These are phyloP conservation scores for Drosophila arawakana DNA, from an alignment of 1,140 invertebrate genomes.

Conservation along the genomic window DNA sequence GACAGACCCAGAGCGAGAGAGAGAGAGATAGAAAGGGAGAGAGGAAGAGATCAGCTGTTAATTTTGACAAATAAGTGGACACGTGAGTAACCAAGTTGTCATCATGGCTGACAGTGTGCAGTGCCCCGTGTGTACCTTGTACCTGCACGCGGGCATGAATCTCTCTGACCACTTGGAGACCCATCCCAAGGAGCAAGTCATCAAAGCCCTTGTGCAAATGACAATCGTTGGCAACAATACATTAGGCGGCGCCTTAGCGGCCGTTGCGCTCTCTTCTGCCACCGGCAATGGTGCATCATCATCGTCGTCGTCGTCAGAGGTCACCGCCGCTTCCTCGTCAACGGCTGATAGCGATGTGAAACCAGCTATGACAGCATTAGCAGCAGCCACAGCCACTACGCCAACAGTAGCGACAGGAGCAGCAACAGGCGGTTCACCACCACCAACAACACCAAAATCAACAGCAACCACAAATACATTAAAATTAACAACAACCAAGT, in stretches of 20 bases:
- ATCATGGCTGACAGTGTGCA: conserved; percentile 86
- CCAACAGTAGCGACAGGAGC: conserved; percentile 18
- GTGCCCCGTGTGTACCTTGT: conserved; percentile 93
- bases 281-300: conserved; percentile 4
- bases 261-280: conserved; percentile 51
- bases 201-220: conserved; percentile 90
- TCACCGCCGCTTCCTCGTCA: conserved; percentile 13
- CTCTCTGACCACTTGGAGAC: conserved; percentile 91
- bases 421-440: conserved; percentile 19
- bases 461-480: conserved; percentile 12
- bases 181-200: conserved; percentile 94
- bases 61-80: conserved; percentile 31
- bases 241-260: conserved; percentile 55
- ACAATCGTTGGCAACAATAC: conserved; percentile 65
- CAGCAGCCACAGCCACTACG: conserved; percentile 20
- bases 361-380: conserved; percentile 50
- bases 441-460: conserved; percentile 16
- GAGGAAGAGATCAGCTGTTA: conserved; percentile 18
- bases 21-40: conserved; percentile 20
- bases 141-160: conserved; percentile 91
- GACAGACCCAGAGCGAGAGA: conserved; percentile 8
- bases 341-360: conserved; percentile 48
- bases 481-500: conserved; percentile 40
- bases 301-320: background rate
- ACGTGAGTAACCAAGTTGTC: conserved; percentile 21